phyloP scores from a whole-genome alignment of 2,113 vertebrate species.

The Conger conger region DNA sequence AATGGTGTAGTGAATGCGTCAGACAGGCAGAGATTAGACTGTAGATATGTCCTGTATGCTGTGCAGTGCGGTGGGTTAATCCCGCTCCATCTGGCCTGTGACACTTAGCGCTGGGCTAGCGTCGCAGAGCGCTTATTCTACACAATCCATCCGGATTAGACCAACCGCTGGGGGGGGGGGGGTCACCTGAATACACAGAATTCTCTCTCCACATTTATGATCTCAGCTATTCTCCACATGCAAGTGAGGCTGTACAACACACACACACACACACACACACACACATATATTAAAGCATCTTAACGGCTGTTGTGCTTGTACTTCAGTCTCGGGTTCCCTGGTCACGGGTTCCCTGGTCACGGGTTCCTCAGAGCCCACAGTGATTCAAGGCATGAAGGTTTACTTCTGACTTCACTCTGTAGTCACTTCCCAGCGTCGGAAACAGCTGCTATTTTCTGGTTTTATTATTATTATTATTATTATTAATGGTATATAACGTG shows the following conservation, averaged over 20 bases:
- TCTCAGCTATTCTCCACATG: background rate
- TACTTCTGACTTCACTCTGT: no score
- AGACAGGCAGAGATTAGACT: background rate
- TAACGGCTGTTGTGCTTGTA: background rate
- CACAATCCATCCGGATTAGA: background rate
- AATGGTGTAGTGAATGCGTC: no score
- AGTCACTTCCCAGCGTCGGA: no score
- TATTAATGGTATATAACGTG: no score
- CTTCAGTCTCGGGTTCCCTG: conserved; percentile 38
- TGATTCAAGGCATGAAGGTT: background rate
- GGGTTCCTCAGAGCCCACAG: no score
- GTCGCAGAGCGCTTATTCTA: background rate
- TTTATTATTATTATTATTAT: no score
- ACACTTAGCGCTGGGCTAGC: background rate
- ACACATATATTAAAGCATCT: background rate
- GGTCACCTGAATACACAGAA: background rate
- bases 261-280: background rate
- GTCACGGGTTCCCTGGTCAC: conserved; percentile 21
- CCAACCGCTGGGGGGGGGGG: background rate
- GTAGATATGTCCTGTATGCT: background rate
- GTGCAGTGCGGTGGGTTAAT: background rate
- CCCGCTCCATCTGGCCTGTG: conserved; percentile 54
- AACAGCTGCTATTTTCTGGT: no score
- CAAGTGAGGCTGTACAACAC: background rate
- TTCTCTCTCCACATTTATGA: background rate